Conservation (phyloP, 2,113 vertebrate genomes). For the Petroica traversi region DNA sequence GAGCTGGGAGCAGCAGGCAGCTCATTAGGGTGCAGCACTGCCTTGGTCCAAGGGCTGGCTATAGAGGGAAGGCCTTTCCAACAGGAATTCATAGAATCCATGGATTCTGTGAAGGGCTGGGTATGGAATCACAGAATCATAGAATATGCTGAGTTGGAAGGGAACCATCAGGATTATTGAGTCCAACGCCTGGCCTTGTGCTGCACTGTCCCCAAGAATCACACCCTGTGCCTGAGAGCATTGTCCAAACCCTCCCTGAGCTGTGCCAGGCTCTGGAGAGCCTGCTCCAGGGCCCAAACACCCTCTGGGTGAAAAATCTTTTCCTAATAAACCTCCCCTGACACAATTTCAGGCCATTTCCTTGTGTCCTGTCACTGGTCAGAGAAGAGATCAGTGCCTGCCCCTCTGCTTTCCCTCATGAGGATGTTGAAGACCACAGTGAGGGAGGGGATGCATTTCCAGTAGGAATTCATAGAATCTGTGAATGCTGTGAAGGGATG, state of each 20-base stretch:
- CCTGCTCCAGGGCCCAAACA: rapidly evolving
- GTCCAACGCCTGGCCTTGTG: neutral
- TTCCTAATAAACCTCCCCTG: neutral
- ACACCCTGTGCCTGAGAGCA: neutral
- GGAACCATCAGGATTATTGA: neutral
- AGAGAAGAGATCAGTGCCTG: neutral
- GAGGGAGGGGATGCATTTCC: neutral
- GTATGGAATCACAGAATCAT: neutral
- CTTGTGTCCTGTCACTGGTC: rapidly evolving
- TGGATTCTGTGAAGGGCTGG: neutral
- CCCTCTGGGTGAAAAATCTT: neutral
- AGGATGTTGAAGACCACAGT: neutral
- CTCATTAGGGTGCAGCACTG: rapidly evolving
- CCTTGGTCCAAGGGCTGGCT: neutral
- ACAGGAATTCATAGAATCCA: neutral
- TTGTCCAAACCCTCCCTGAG: neutral
- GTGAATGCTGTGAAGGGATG: neutral
- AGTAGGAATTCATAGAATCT: neutral
- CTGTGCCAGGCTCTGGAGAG: neutral
- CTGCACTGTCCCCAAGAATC: too few species aligned
- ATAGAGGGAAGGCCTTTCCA: neutral
- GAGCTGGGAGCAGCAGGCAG: neutral
- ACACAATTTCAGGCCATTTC: neutral
- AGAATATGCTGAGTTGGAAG: neutral
- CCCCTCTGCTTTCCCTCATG: neutral